phyloP scores from a whole-genome alignment of 2,113 vertebrate species.

The Scomber colias region DNA sequence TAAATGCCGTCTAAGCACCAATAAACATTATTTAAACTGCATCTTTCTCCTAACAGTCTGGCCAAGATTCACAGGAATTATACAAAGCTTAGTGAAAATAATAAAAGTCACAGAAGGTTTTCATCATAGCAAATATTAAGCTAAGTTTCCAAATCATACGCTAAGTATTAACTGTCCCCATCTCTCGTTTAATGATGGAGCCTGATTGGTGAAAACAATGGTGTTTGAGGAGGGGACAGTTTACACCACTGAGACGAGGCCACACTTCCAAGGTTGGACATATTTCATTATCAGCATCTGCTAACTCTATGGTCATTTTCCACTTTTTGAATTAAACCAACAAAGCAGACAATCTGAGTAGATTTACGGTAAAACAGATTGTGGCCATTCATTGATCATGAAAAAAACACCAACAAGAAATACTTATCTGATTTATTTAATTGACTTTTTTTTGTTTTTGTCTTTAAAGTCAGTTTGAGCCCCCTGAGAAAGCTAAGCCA shows the following conservation, averaged over 20 bases:
- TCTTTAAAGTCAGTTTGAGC: slow-evolving; percentile 10
- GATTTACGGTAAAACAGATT: too few species aligned
- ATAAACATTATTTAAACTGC: slow-evolving; percentile 47
- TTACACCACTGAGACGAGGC: slow-evolving; percentile 30
- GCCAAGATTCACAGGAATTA: slow-evolving; percentile 20
- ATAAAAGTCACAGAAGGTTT: slow-evolving; percentile 45
- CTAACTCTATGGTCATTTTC: slow-evolving; percentile 1
- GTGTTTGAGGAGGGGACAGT: slow-evolving; percentile 39
- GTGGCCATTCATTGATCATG: slow-evolving; percentile 28
- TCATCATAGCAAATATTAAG: slow-evolving; percentile 44
- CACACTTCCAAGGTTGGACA: slow-evolving; percentile 2
- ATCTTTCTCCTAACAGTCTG: slow-evolving; percentile 30
- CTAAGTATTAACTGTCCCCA: slow-evolving; percentile 43
- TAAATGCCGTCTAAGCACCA: slow-evolving; percentile 48
- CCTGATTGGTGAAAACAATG: not conserved
- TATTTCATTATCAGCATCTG: slow-evolving; percentile 40
- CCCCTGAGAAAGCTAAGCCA: slow-evolving; percentile 33
- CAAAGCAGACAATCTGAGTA: not conserved
- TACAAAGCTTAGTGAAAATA: not conserved
- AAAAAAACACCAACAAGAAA: slow-evolving; percentile 17
- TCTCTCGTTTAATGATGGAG: slow-evolving; percentile 28
- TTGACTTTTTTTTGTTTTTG: not conserved
- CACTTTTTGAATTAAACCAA: slow-evolving; percentile 6
- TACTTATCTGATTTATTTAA: not conserved
- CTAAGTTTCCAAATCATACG: slow-evolving; percentile 35